Evolutionary conservation across 2,888 invertebrate genomes (phyloP), one percentile per base, ranked within the genome.

Genomic region (Drosophila heteroneura): DNA sequence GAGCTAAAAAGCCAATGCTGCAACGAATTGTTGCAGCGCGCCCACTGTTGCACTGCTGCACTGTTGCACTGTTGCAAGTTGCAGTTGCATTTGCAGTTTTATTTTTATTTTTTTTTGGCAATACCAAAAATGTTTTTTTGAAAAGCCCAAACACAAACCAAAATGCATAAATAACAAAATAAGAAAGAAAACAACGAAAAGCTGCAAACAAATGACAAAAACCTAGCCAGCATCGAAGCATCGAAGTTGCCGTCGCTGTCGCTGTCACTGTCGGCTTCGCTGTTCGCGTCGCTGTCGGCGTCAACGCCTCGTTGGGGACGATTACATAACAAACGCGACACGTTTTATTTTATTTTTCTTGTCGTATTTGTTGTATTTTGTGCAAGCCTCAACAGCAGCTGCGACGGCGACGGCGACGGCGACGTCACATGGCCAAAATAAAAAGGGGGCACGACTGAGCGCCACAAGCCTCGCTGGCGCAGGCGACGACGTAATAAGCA

Each of bases 361-460:
- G 7, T 57, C 28, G 10, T 37, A 5, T 37, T 56, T 37, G 16
- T 28, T 28, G 3, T 54, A 54, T 76, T 79, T 81, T 79, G 81
- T 75, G 78, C 76, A 76, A 75, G 69, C 58, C 54, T 4, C 32
- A 58, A 33, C 66, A 28, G 39, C 66, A 53, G 28, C 59, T 51
- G 10, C 68, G 35, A 12, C 65, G 26, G 30, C 67, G 35, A 12
- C 65, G 26, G 30, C 67, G 35, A 10, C 62, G 26, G 32, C 85
- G 66, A 53, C 86, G 87, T 78, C 84, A 84, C 73, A 75, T 81
- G 75, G 79, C 80, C 76, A 79, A 80, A 88, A 54, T 37, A 56
- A 79, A 87, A 88, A 88, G 89, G 87, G 87, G 87, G 87, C 87
- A 88, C 87, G 90, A 88, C 87, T 84, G 82, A 70, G 82, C 82